A percentile compares a stretch with the other conserved stretches of the same genome.
Evolutionary conservation across 2,113 vertebrate species (phyloP).

Genomic region (Psilopsiagon aurifrons): DNA sequence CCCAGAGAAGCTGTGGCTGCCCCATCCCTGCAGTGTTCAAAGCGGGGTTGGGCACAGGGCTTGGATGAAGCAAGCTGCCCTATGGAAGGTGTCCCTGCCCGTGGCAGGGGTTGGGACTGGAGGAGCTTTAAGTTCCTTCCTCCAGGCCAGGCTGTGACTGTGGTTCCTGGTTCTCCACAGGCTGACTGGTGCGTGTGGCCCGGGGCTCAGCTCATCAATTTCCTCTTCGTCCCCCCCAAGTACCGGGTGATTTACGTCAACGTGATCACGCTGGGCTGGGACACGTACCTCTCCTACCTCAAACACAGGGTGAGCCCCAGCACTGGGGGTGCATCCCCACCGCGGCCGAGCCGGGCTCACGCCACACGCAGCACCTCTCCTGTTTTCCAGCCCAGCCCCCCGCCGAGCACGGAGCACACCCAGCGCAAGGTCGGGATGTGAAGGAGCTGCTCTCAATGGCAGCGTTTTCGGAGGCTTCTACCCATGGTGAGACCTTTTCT

Average conservation of each 20-base stretch:
- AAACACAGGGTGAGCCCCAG: constrained; percentile 84
- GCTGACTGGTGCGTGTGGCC: constrained; percentile 92
- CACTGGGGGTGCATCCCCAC: fast-evolving
- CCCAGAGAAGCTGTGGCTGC: too few species aligned
- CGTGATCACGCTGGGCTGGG: constrained; percentile 89
- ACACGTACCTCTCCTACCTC: constrained; percentile 91
- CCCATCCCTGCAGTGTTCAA: too few species aligned
- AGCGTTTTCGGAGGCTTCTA: fast-evolving
- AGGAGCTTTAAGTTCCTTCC: neutral
- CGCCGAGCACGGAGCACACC: fast-evolving
- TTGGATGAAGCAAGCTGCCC: neutral
- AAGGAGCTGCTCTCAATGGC: fast-evolving
- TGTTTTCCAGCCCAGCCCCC: neutral
- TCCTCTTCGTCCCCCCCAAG: constrained; percentile 85
- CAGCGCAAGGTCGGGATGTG: fast-evolving
- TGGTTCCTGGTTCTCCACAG: constrained; percentile 36
- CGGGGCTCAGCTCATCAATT: constrained; percentile 86
- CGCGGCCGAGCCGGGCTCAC: fast-evolving
- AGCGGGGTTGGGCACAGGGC: too few species aligned
- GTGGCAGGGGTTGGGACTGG: neutral
- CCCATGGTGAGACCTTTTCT: fast-evolving
- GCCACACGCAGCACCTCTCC: fast-evolving
- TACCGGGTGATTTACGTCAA: constrained; percentile 90
- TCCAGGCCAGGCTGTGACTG: neutral
- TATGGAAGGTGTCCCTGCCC: neutral